phyloP scores from a whole-genome alignment of 2,113 vertebrate genomes.

The Nannobrachium achirus region DNA sequence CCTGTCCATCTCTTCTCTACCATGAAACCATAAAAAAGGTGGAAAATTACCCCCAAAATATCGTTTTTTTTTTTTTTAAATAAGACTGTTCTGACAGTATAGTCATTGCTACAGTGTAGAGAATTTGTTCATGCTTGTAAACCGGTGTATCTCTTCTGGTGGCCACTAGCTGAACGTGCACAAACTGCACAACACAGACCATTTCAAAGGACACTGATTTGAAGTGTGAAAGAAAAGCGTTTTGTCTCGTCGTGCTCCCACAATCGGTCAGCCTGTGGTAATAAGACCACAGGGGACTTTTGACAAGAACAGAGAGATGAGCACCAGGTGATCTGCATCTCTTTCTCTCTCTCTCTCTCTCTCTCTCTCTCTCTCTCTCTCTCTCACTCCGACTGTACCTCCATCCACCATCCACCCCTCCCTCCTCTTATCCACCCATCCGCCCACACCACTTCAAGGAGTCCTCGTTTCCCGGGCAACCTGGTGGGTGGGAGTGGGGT shows the following conservation, averaged over 20 bases:
- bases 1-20: no score
- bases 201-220: conserved; percentile 19
- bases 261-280: conserved; percentile 15
- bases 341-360: conserved; percentile 9
- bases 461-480: conserved; percentile 60
- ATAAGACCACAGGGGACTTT: conserved; percentile 26
- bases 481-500: neutral
- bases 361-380: no score
- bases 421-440: conserved; percentile 34
- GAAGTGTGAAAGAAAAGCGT: neutral
- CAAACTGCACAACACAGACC: no score
- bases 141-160: no score
- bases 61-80: no score
- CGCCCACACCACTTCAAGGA: conserved; percentile 47
- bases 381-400: neutral
- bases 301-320: conserved; percentile 16
- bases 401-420: conserved; percentile 1
- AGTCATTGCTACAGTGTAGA: no score
- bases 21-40: no score
- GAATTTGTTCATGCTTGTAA: no score
- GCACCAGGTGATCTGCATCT: conserved; percentile 24
- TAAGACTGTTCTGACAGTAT: no score
- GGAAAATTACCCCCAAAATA: no score
- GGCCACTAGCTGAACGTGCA: no score
- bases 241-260: conserved; percentile 42